Evolutionary conservation across 2,797 vertebrate species (phyloP).

Genomic region (Cirrhinus molitorella): DNA sequence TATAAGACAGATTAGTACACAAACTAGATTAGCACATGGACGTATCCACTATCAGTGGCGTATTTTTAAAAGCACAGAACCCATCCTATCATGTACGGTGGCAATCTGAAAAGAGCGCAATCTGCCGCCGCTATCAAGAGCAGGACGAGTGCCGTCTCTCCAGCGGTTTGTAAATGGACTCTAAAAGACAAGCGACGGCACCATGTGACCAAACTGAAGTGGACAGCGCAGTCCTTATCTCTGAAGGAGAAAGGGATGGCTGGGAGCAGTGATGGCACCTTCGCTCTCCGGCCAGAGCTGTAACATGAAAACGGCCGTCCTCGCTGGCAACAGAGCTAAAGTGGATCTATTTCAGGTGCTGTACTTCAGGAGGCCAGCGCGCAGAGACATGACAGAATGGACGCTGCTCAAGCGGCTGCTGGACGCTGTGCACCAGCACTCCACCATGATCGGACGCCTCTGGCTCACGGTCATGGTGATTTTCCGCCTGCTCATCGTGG

Average conservation of each 20-base stretch:
- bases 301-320: constrained; percentile 53
- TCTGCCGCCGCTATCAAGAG: constrained; percentile 73
- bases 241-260: constrained; percentile 68
- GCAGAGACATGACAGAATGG: constrained; percentile 86
- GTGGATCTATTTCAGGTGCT: constrained; percentile 68
- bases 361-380: constrained; percentile 57
- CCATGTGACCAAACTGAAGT: constrained; percentile 79
- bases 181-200: constrained; percentile 68
- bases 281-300: constrained; percentile 50
- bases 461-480: constrained; percentile 95
- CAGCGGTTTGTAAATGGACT: constrained; percentile 75
- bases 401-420: constrained; percentile 94
- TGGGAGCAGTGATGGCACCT: constrained; percentile 61
- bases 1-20: not conserved
- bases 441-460: constrained; percentile 95
- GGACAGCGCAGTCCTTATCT: constrained; percentile 75
- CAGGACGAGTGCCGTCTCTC: constrained; percentile 69
- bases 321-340: constrained; percentile 46
- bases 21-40: constrained; percentile 6
- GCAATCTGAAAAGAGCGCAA: constrained; percentile 74
- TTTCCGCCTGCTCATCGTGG: constrained; percentile 92
- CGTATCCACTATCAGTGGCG: constrained; percentile 46
- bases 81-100: constrained; percentile 60
- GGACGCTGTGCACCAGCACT: constrained; percentile 97
- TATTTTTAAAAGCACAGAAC: constrained; percentile 66